Evolutionary conservation across 2,888 invertebrate genomes (phyloP), one percentile per base, ranked within the genome.

Genomic region (Crocallis elinguaria): DNA sequence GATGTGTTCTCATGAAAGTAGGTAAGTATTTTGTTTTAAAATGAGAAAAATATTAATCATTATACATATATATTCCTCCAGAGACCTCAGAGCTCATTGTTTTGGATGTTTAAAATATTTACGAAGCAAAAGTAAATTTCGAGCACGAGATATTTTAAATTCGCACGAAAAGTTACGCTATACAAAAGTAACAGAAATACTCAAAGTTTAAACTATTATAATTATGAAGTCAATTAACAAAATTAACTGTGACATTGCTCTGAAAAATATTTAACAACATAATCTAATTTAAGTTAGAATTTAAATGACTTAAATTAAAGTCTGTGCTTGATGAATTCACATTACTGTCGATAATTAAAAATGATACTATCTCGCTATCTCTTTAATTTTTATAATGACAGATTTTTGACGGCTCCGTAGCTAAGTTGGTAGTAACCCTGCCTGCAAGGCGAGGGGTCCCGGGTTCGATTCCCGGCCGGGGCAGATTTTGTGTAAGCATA

Each of bases 141-240:
- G 37, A 16, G 36, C 42, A 14, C 13, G 29, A 35, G n/a, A 11
- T 13, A 27, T 13, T 27, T 19, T 1, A 29, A 27, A 35, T 35
- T 13, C 11, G n/a, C 11, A 13, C 27, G 9, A 13, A 27, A 21
- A 23, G 19, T 12, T 32, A 32, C n/a, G 23, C 14, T 3, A 21
- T 8, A 14, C 2, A 5, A 36, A 37, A 25, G 0, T 39, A 25
- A 23, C 35, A 39, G 16, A 39, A 41, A 25, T 9, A 14, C 3
- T 0, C n/a, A 37, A 33, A 39, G 19, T 27, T 14, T n/a, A 41
- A 42, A 38, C n/a, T n/a, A n/a, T 14, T 17, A 17, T 11, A 23
- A 38, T 21, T 38, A 23, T 32, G 32, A 46, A 38, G 30, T 38
- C 38, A 38, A 46, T 38, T 32, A 48, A 48, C 33, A 48, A 8